A percentile compares a stretch with the other conserved stretches of the same genome.
phyloP scores from a whole-genome alignment of 1,140 invertebrate species.

The Polypedilum vanderplanki region DNA sequence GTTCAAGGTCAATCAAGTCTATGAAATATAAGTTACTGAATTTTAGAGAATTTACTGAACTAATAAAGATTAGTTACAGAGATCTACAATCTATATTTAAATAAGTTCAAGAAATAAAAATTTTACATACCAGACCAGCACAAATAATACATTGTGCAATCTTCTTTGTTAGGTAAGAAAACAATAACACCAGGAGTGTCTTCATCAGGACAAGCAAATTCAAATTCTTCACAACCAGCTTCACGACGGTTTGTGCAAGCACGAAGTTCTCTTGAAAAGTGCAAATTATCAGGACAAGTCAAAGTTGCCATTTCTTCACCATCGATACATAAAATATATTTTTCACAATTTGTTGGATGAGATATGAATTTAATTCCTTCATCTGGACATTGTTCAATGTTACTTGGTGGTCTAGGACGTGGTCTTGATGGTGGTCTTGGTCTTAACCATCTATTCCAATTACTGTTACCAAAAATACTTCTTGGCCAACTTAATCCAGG shows the following conservation, averaged over 20 bases:
- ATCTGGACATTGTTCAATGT: not conserved
- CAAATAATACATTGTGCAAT: not conserved
- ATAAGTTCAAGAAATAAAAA: too few species aligned
- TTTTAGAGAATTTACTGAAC: too few species aligned
- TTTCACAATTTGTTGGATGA: not conserved
- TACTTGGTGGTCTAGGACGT: not conserved
- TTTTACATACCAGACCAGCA: not conserved
- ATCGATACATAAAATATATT: not conserved
- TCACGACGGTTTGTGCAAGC: not conserved
- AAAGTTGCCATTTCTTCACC: not conserved
- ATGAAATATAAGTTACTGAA: not conserved
- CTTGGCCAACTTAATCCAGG: not conserved
- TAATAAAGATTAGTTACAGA: too few species aligned
- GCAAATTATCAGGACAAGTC: not conserved
- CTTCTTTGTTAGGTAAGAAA: not conserved
- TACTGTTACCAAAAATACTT: not conserved
- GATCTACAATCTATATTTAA: too few species aligned
- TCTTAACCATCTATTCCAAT: not conserved
- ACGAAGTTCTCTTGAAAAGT: not conserved
- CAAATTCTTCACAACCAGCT: not conserved
- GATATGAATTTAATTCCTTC: not conserved
- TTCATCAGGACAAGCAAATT: not conserved
- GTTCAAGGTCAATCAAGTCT: not conserved
- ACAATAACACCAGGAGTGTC: not conserved
- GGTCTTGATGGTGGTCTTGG: not conserved